Evolutionary conservation across 2,113 vertebrate species (phyloP), one percentile per base, ranked within the genome.

Genomic region (Pituophis catenifer): DNA sequence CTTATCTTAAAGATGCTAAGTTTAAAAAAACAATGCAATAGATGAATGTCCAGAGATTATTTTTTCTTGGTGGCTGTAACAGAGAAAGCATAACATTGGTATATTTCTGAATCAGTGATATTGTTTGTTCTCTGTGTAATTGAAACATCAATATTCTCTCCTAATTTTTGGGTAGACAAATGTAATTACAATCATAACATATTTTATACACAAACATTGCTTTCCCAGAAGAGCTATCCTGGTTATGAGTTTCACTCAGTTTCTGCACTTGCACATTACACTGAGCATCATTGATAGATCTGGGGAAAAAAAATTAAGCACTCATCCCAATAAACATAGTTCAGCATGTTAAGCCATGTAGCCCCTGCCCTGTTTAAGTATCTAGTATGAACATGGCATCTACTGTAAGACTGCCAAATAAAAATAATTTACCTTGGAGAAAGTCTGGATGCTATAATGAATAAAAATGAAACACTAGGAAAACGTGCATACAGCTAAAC

Each of bases 401-500:
- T 70, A 44, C 38, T 44, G 38, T 44, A 88, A 75, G 86, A 92
- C 38, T 44, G 50, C 19, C 2, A n/a, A 53, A 87, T 59, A 90
- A 86, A 50, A 58, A 70, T 55, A n/a, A 2, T 81, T 26, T 91
- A 1, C 48, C 21, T 90, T 81, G 3, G 38, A 8, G 0, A 48
- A 58, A 57, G 24, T 24, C 5, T 50, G n/a, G 50, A 33, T 24
- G 57, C 50, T 89, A 54, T 13, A 62, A 13, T 54, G 8, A 12
- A 91, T 89, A 95, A 88, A 54, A 87, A 50, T 26, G 8, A 15
- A 93, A 17, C 3, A 90, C 90, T 94, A 81, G 44, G 87, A n/a
- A 0, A 0, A 2, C 0, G 3, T 91, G 81, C 81, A 0, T 11
- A 33, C 7, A 1, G 48, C 65, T 65, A 8, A 29, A 0, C 1